Base-by-base conservation (phyloP, 2,113 vertebrate species). In the Heterotilapia buettikoferi region DNA sequence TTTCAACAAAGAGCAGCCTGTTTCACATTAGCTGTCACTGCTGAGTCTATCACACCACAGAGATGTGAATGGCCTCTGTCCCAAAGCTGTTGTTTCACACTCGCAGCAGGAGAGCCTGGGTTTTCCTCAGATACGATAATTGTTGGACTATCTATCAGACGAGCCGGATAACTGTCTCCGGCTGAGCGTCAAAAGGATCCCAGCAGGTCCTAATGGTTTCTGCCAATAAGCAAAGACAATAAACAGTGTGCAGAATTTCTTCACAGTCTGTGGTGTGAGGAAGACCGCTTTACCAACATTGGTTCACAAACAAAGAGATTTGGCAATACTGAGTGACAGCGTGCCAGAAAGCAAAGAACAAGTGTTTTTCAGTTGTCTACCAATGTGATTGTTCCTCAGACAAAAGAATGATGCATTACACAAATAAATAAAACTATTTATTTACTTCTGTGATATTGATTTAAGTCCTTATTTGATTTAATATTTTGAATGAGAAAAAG, bases 101-200 rank as follows among this genome's bases (percentile, higher is more conserved):
- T 57, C 29, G 56, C 84, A 83, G 84, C 57, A 33, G 84, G 84
- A 50, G 26, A 21, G n/a, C 50, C 80, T 10, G 45, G 43, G 43
- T 50, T 79, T 47, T 21, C 66, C 80, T 59, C n/a, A 16, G 45
- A 61, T 24, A 14, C 8, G 12, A 82, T 63, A 53, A 85, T 33
- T 18, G 45, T 73, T 6, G 7, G 11, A 21, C 43, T 10, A 7
- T 45, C 57, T 40, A 16, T 54, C 52, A 76, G 43, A 61, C 10
- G n/a, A 82, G 36, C 57, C 24, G 10, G 33, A 66, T 21, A 21
- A 21, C 66, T 29, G 43, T 19, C 53, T 26, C 68, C 18, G 3
- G 33, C 45, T 13, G 81, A 84, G 73, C 4, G 1, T 56, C 57
- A 26, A 7, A 0, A 29, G 47, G 26, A 73, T 21, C 2, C 76